Evolutionary conservation across 2,113 vertebrate species (phyloP).

Genomic region (Sclerurus mexicanus): DNA sequence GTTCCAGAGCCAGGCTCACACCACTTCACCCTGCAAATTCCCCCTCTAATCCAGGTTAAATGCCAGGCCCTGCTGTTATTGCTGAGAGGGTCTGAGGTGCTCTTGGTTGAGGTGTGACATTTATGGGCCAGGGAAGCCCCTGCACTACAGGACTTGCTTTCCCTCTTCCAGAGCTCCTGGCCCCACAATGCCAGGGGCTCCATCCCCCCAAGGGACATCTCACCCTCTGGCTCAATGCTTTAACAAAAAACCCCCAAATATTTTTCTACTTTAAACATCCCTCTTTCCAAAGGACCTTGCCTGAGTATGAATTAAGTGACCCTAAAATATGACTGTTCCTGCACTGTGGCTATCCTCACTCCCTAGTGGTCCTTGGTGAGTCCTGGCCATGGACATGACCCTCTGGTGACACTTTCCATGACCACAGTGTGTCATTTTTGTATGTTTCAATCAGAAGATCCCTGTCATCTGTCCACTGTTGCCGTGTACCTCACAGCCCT

Average conservation of each 20-base stretch:
- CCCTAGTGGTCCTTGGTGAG: neutral
- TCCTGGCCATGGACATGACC: rapidly evolving
- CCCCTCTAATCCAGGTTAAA: neutral
- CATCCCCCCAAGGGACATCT: neutral
- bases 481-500: neutral
- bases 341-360: rapidly evolving
- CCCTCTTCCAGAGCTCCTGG: neutral
- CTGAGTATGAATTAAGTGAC: neutral
- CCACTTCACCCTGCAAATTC: neutral
- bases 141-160: rapidly evolving
- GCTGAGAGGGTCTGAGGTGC: neutral
- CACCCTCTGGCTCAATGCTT: neutral
- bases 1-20: neutral
- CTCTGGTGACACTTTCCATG: neutral
- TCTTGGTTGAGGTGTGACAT: neutral
- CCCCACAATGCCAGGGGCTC: rapidly evolving
- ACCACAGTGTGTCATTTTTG: neutral
- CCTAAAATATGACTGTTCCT: neutral
- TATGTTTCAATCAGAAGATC: neutral
- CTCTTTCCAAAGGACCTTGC: neutral
- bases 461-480: neutral
- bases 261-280: neutral
- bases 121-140: rapidly evolving
- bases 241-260: neutral
- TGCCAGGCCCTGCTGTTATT: neutral